Percentiles rank a stretch among this genome's conserved stretches.
These are phyloP conservation scores for Prinia subflava DNA, from an alignment of 2,113 vertebrate species.

Conservation along the genomic window DNA sequence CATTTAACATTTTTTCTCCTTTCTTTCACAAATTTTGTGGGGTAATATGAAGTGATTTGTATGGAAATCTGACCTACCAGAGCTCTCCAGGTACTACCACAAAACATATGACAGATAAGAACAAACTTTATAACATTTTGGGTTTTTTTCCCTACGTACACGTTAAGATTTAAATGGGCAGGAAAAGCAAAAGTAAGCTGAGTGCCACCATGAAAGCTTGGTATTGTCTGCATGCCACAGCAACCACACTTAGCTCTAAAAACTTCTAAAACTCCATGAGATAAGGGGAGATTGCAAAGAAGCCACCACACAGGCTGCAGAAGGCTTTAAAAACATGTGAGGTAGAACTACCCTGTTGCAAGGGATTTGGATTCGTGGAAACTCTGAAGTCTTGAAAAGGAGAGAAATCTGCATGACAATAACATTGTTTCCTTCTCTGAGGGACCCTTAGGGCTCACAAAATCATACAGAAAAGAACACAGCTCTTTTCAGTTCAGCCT, in stretches of 20 bases:
- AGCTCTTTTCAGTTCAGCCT: constrained; percentile 39
- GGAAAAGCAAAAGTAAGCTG: not conserved
- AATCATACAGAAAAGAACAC: constrained; percentile 37
- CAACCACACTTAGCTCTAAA: not conserved
- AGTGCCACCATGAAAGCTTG: not conserved
- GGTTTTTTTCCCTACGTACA: not conserved
- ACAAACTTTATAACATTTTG: not conserved
- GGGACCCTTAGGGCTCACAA: constrained; percentile 22
- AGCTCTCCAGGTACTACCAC: not conserved
- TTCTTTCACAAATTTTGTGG: not conserved
- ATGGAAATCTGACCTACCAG: not conserved
- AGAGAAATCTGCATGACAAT: constrained; percentile 70
- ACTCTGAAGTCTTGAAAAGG: constrained; percentile 30
- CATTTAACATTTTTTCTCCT: not conserved
- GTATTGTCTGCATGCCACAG: not conserved
- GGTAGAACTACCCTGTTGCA: constrained; percentile 6
- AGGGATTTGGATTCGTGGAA: constrained; percentile 12
- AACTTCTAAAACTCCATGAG: not conserved
- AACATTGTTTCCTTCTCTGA: constrained; percentile 43
- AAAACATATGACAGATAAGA: not conserved
- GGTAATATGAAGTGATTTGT: not conserved
- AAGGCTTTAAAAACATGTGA: not conserved
- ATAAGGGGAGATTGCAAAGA: constrained; percentile 13
- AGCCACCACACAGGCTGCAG: not conserved
- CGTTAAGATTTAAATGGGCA: not conserved